A percentile compares a stretch with the other conserved stretches of the same genome.
Conservation (phyloP, 2,797 vertebrate species). For the Lates japonicus region DNA sequence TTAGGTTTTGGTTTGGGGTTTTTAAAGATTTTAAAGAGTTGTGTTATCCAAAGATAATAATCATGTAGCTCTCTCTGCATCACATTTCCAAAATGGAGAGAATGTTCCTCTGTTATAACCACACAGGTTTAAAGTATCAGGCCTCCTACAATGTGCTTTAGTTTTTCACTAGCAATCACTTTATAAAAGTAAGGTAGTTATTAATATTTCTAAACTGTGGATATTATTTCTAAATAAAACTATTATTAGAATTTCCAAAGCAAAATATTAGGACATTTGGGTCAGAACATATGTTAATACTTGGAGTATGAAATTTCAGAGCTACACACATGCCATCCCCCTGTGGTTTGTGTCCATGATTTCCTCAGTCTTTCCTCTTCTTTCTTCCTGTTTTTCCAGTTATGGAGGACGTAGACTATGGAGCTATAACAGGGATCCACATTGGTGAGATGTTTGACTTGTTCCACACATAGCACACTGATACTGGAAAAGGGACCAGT, state of each 20-base stretch:
- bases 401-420: slow-evolving; percentile 73
- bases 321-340: slow-evolving; percentile 33
- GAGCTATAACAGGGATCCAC: slow-evolving; percentile 80
- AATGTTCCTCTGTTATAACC: slow-evolving; percentile 27
- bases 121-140: slow-evolving; percentile 36
- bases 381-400: slow-evolving; percentile 69
- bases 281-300: slow-evolving; percentile 54
- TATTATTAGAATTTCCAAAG: slow-evolving; percentile 55
- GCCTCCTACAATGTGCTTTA: slow-evolving; percentile 3
- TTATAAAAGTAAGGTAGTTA: slow-evolving; percentile 34
- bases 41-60: slow-evolving; percentile 37
- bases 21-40: slow-evolving; percentile 43
- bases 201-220: slow-evolving; percentile 33
- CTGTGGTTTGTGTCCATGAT: slow-evolving; percentile 50
- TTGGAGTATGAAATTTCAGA: slow-evolving; percentile 56
- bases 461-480: slow-evolving; percentile 31
- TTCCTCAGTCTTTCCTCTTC: slow-evolving; percentile 58
- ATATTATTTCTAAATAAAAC: slow-evolving; percentile 46
- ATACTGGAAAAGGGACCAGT: slow-evolving; percentile 38
- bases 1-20: slow-evolving; percentile 34
- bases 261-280: slow-evolving; percentile 46
- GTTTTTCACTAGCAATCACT: slow-evolving; percentile 42
- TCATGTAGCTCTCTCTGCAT: slow-evolving; percentile 2
- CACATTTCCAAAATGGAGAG: slow-evolving; percentile 34
- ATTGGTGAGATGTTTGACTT: slow-evolving; percentile 77